Evolutionary conservation across 2,888 invertebrate species (phyloP), one percentile per base, ranked within the genome.

Genomic region (Ramazzottius varieornatus): DNA sequence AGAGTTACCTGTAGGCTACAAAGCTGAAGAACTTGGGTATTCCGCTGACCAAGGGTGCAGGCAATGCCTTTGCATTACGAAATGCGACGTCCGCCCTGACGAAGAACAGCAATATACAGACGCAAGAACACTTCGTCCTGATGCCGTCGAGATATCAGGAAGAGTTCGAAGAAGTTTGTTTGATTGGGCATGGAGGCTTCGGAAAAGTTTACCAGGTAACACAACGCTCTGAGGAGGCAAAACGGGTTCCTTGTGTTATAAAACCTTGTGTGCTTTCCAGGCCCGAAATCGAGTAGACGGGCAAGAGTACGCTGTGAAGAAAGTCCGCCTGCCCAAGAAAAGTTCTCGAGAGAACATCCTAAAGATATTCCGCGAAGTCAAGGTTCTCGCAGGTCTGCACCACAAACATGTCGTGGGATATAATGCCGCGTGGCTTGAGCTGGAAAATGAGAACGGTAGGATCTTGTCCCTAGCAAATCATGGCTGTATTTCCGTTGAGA

Each of bases 401-500:
- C 75, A 75, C 67, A 69, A 69, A 8, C 72, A 74, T 65, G 71
- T 76, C 63, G 73, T 76, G 2, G 72, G 76, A 16, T 76, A 76
- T 67, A 73, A 76, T 67, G 71, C 71, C 46, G 73, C 75, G 20
- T 76, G 76, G 76, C 69, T 76, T 63, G 75, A 76, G 64, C 46
- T 72, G 67, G 71, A 71, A 20, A 67, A 4, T 24, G 54, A 54
- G 4, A 54, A 54, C 24, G 54, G 54, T 54, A 54, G 24, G 29
- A 54, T 24, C 8, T 40, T 13, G 20, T 13, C 40, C 20, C 40
- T 40, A 40, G 40, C 40, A 20, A 40, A 8, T 13, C 20, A 20
- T 40, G 20, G 40, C 40, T 20, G 8, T 8, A 40, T 40, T 8
- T 40, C 20, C 40, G 8, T 40, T 40, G 8, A 40, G 40, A n/a